Evolutionary conservation across 2,888 invertebrate genomes (phyloP), one percentile per base, ranked within the genome.

Genomic region (Pecten maximus): DNA sequence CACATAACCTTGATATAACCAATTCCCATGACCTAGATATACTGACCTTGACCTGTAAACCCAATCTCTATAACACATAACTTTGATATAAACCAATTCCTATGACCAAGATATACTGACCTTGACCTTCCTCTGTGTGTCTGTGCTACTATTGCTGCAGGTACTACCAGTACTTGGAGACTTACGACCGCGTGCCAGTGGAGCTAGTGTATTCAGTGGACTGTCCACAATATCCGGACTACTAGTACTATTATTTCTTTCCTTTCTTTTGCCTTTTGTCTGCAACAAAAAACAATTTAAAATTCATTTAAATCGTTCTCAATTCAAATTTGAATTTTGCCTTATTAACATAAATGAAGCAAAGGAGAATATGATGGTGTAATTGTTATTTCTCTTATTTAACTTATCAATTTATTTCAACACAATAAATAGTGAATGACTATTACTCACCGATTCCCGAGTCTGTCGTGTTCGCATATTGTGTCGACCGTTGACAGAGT

Each of bases 401-500:
- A n/a, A n/a, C n/a, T n/a, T n/a, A n/a, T n/a, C n/a, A n/a, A n/a
- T n/a, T n/a, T n/a, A n/a, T n/a, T n/a, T n/a, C n/a, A n/a, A n/a
- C 19, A 87, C 48, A n/a, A 44, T 40, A 19, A 4, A 0, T 60
- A 35, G n/a, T 40, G 40, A 87, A 87, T 35, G n/a, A 23, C n/a
- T n/a, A 6, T 54, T n/a, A 93, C 95, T 94, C 91, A 96, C 95
- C 88, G 95, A 94, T 92, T 95, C 94, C 91, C 95, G 94, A 91
- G 93, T 94, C 92, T 95, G 95, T 50, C 97, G 94, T 92, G 97
- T 96, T 94, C 96, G 93, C 96, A 97, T 96, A 93, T 95, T 96
- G 94, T 96, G 96, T 89, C 95, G 94, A 90, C 95, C 95, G 92
- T 95, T 95, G 50, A 95, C 88, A 54, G 93, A 92, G 88, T 94